Evolutionary conservation across 2,113 vertebrate genomes (phyloP), one percentile per base, ranked within the genome.

Genomic region (Clarias gariepinus): DNA sequence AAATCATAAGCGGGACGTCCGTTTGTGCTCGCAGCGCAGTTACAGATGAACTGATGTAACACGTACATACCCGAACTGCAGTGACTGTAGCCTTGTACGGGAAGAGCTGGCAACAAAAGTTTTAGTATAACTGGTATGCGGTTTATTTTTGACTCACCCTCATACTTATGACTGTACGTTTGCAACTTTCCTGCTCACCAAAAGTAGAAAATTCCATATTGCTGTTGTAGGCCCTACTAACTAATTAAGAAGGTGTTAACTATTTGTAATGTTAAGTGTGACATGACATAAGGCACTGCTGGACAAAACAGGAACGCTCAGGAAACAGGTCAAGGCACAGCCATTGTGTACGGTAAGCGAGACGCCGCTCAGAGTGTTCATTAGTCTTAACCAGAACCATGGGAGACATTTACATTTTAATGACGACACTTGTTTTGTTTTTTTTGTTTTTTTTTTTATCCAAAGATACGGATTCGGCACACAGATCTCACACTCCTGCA

Each of bases 391-490:
- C 53, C 73, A 61, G 61, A 83, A 71, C 47, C 41, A 80, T 16
- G 61, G 28, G 1, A 60, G 41, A 8, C 73, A 58, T 87, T 76
- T 84, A 81, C 80, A 82, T 87, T 55, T 78, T 66, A 28, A 61
- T 64, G 73, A 25, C 41, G 79, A 11, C 57, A 33, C 63, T 57
- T 33, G 36, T 30, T 15, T 52, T 10, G 52, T 74, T 53, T 47
- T 25, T 23, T 11, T 25, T 11, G 4, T 28, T 41, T 36, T 18
- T 28, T 36, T 66, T 1, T 41, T 30, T 28, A 61, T 61, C 28
- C 30, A 85, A 89, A 87, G 79, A 77, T 87, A 87, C 89, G 83
- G 76, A 90, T 90, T 84, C 60, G 87, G 86, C 83, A 80, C 88
- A 85, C 30, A 3, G 57, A 85, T 88, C 86, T 60, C 86, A 68